phyloP scores from a whole-genome alignment of 2,113 vertebrate species.

The Gracilinanus agilis region DNA sequence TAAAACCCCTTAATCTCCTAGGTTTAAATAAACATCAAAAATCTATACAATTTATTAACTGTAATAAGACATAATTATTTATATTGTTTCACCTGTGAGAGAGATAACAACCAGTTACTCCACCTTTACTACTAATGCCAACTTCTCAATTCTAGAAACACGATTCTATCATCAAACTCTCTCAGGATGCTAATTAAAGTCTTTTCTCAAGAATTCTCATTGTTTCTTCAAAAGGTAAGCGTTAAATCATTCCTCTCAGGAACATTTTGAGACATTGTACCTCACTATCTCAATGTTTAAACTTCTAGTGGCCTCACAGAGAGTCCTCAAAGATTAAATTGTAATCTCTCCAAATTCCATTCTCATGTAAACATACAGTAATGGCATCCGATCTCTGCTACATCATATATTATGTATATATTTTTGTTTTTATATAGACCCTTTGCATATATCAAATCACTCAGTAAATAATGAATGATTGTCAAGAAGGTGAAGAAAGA shows the following conservation, averaged over 20 bases:
- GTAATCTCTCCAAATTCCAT: background rate
- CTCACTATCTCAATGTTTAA: background rate
- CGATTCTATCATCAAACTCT: background rate
- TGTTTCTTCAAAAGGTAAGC: background rate
- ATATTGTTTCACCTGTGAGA: background rate
- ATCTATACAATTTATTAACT: background rate
- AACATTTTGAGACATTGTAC: background rate
- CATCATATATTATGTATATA: background rate
- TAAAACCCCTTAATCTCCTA: background rate
- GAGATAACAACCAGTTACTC: background rate
- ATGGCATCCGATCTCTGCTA: background rate
- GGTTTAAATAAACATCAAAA: background rate
- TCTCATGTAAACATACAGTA: background rate
- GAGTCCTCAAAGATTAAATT: background rate
- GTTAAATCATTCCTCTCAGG: background rate
- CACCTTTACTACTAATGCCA: background rate
- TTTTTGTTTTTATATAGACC: background rate
- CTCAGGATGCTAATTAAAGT: background rate
- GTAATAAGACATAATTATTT: background rate
- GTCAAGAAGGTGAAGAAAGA: background rate
- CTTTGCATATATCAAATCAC: background rate
- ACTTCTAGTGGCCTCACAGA: background rate
- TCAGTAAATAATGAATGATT: background rate
- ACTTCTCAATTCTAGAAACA: background rate
- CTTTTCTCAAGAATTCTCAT: background rate